phyloP scores from a whole-genome alignment of 2,113 vertebrate species.

The Bolborhynchus lineola region DNA sequence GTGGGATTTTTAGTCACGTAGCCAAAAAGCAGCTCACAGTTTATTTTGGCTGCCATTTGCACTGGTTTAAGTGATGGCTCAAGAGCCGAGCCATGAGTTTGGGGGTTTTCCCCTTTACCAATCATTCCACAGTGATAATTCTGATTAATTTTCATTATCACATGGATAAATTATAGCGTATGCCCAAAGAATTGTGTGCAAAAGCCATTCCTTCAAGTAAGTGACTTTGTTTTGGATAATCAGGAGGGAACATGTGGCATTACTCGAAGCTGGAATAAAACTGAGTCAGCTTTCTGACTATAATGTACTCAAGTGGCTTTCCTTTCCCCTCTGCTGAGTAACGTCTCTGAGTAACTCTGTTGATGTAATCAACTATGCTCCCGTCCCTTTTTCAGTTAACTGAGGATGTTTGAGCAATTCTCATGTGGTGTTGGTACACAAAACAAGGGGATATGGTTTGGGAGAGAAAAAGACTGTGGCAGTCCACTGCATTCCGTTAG shows the following conservation, averaged over 20 bases:
- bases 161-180: neutral
- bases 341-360: neutral
- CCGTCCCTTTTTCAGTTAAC: neutral
- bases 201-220: neutral
- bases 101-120: neutral
- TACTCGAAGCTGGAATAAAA: neutral
- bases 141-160: neutral
- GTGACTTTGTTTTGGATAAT: neutral
- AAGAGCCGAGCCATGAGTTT: neutral
- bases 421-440: neutral
- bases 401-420: neutral
- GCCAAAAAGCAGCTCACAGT: neutral
- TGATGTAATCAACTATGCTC: neutral
- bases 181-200: neutral
- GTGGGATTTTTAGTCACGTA: neutral
- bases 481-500: neutral
- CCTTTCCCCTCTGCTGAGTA: neutral
- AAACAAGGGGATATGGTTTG: neutral
- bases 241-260: neutral
- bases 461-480: neutral
- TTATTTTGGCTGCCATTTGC: neutral
- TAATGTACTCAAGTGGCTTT: neutral
- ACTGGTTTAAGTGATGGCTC: neutral
- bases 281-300: neutral
- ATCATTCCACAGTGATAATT: neutral